phyloP scores from a whole-genome alignment of 2,113 vertebrate genomes.

The Calyptommatus sinebrachiatus region DNA sequence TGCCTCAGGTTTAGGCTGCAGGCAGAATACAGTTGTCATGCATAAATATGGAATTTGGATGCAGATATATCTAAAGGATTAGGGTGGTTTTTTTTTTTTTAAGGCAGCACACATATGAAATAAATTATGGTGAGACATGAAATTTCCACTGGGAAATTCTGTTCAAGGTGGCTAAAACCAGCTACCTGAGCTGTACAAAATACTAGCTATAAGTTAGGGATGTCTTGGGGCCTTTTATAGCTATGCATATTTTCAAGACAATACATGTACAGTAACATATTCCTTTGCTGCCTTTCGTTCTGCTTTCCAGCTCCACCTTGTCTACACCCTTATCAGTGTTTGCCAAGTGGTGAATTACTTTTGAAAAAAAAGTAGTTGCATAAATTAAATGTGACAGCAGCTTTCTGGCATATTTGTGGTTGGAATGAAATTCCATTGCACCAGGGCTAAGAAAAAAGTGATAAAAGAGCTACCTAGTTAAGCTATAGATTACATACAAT shows the following conservation, averaged over 20 bases:
- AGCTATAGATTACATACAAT: not conserved
- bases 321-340: constrained; percentile 15
- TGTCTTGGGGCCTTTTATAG: constrained; percentile 33
- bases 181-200: not conserved
- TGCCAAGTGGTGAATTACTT: constrained; percentile 24
- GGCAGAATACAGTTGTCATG: rapidly evolving
- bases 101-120: constrained; percentile 28
- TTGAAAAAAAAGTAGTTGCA: constrained; percentile 23
- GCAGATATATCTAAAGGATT: constrained; percentile 1
- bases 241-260: constrained; percentile 5
- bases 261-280: constrained; percentile 19
- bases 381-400: constrained; percentile 21
- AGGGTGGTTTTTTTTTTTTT: not conserved
- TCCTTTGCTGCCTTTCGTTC: constrained; percentile 7
- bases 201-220: constrained; percentile 36
- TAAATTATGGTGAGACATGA: constrained; percentile 41
- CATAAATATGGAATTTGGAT: constrained; percentile 6
- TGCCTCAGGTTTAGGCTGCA: constrained; percentile 13
- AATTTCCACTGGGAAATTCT: constrained; percentile 14
- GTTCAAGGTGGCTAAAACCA: constrained; percentile 32
- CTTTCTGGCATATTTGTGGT: not conserved
- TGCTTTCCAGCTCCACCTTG: not conserved
- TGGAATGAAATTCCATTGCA: not conserved
- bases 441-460: not conserved
- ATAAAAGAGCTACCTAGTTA: not conserved